Evolutionary conservation across 2,113 vertebrate species (phyloP).

Genomic region (Suricata suricatta): DNA sequence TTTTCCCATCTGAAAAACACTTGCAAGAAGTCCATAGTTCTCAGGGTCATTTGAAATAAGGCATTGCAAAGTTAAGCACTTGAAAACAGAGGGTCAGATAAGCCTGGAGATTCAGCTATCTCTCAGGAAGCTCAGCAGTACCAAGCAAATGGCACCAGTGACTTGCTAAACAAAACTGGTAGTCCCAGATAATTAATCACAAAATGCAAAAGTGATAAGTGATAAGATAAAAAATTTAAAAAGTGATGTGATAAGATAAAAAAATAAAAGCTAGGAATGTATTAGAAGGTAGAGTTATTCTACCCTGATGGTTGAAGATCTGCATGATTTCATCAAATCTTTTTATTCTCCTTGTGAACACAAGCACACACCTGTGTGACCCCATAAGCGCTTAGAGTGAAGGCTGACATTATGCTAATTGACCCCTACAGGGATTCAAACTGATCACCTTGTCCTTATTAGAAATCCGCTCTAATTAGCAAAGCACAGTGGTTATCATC

Average conservation of each 20-base stretch:
- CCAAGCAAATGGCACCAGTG: background rate
- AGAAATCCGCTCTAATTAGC: conserved; percentile 2
- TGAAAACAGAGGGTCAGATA: background rate
- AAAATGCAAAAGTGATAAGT: conserved; percentile 1
- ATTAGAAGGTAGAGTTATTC: background rate
- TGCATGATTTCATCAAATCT: background rate
- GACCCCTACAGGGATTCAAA: background rate
- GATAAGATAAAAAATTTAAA: background rate
- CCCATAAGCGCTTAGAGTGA: background rate
- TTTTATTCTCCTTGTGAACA: background rate
- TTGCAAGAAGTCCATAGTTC: background rate
- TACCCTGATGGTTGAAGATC: background rate
- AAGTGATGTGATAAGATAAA: background rate
- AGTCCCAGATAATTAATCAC: background rate
- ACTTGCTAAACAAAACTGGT: background rate
- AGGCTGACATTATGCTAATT: background rate
- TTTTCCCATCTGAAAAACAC: conserved; percentile 47
- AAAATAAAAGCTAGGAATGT: background rate
- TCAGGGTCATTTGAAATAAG: conserved; percentile 13
- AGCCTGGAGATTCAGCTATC: background rate
- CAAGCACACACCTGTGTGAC: background rate
- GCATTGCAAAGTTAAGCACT: background rate
- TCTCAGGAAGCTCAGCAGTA: background rate
- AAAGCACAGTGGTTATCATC: background rate
- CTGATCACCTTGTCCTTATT: background rate